Base-by-base conservation (phyloP, 2,888 invertebrate genomes). In the Clostera curtula region DNA sequence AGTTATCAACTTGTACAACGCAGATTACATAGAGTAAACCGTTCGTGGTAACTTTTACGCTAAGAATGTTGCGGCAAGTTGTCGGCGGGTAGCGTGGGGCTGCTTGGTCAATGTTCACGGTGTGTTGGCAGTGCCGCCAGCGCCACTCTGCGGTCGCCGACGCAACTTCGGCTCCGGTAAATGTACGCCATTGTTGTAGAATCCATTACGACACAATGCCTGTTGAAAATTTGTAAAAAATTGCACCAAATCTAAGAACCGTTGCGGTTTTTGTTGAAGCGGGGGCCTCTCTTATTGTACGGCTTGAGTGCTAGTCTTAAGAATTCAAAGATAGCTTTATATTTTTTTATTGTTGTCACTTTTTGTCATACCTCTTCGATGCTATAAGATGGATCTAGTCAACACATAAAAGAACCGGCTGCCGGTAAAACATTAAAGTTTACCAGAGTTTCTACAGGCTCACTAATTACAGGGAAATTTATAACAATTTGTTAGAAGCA, bases 21-120 rank as follows among this genome's bases (percentile, higher is more conserved):
- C 82, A 82, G 68, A 82, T 82, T 80, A 60, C 79, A 70, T 75
- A 80, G 80, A 83, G 82, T 80, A 80, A 77, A 82, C 83, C 83
- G 73, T 76, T 61, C 80, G 68, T 79, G 70, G 49, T 82, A 79
- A 82, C 82, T 83, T 82, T 83, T 83, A 82, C 83, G 65, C 73
- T 79, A 82, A 75, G 83, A 83, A 83, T 83, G 83, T 80, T 82
- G 80, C 82, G 80, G 77, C 60, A 64, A 76, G 76, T 70, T 49
- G 75, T 68, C 66, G 71, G 49, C 35, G 46, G 52, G 48, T 51
- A 35, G 64, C 60, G 70, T 67, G 67, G 68, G 60, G 63, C 58
- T 68, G 76, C 69, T 76, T 75, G 75, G 75, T 70, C 75, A 75
- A 76, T 75, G 77, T 73, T 75, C 70, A 68, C 75, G 72, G 65